Evolutionary conservation across 2,888 invertebrate species (phyloP), one percentile per base, ranked within the genome.

Genomic region (Stenoptilia bipunctidactyla): DNA sequence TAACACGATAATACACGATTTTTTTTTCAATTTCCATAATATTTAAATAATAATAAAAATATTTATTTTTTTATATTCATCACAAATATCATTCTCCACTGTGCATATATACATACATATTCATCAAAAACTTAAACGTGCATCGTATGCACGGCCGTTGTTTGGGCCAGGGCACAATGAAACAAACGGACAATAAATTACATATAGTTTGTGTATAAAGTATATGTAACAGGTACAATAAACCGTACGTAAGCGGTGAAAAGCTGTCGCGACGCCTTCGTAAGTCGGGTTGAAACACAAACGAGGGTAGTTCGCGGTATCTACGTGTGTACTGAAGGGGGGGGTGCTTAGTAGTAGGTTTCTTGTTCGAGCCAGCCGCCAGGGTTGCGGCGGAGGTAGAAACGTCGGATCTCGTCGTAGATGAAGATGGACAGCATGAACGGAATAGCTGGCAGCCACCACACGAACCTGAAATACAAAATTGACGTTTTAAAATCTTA

Each of bases 291-390:
- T 57, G 67, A n/a, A 75, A 77, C 76, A 76, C 74, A 77, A 75
- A 25, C 25, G n/a, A 12, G 33, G 33, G n/a, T 6, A 12, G n/a
- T 4, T 4, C 4, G 12, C 10, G 33, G 33, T 8, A 12, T n/a
- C 8, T 6, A 12, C 4, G 33, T n/a, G 12, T 4, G 33, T 33
- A n/a, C n/a, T n/a, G n/a, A n/a, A n/a, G 60, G 55, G 61, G 61
- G 58, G 56, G 66, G 59, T 45, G 61, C 71, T 88, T 94, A 95
- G 88, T 98, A 98, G 88, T 98, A 98, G 80, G 98, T 98, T 89
- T 98, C 98, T 86, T 94, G 92, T 86, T 98, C 98, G 73, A 98
- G 90, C 96, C 97, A 98, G 71, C 98, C 97, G 69, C 98, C 98
- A 52, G 98, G 98, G 85, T 96, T 94, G 86, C 96, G 93, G 85